A percentile compares a stretch with the other conserved stretches of the same genome.
Evolutionary conservation across 1,140 invertebrate species (phyloP).

Genomic region (Mizuhopecten yessoensis): DNA sequence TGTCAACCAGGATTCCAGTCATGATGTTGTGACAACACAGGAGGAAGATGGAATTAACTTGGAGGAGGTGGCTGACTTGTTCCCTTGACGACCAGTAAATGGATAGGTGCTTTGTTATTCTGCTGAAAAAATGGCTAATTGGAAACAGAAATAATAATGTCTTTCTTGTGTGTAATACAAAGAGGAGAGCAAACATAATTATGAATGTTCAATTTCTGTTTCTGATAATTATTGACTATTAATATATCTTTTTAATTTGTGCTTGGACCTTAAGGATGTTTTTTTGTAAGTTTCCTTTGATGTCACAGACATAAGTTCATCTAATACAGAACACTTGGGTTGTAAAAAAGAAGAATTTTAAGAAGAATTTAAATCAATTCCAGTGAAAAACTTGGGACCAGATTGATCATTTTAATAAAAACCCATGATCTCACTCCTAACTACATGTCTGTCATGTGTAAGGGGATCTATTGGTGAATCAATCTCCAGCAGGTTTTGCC

Average conservation of each 20-base stretch:
- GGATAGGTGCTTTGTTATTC: neutral
- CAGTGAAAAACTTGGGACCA: neutral
- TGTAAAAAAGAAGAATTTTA: neutral
- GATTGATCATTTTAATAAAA: neutral
- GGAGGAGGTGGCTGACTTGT: conserved; percentile 67
- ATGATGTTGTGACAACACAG: conserved; percentile 38
- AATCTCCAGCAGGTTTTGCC: neutral
- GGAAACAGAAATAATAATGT: neutral
- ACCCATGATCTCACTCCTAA: neutral
- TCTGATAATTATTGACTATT: neutral
- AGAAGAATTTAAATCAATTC: neutral
- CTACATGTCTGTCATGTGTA: neutral
- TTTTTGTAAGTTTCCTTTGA: neutral
- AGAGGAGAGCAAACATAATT: neutral
- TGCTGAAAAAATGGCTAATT: conserved; percentile 14
- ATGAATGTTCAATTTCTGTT: neutral
- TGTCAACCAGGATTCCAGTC: conserved; percentile 49
- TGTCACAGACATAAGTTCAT: neutral
- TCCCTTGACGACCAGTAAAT: conserved; percentile 41
- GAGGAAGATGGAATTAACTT: conserved; percentile 67
- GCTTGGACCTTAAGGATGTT: neutral
- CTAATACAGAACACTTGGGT: neutral
- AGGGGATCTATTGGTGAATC: neutral
- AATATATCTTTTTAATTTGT: neutral
- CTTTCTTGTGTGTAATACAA: neutral